phyloP scores from a whole-genome alignment of 2,113 vertebrate genomes.

The Sphyrna mokarran region DNA sequence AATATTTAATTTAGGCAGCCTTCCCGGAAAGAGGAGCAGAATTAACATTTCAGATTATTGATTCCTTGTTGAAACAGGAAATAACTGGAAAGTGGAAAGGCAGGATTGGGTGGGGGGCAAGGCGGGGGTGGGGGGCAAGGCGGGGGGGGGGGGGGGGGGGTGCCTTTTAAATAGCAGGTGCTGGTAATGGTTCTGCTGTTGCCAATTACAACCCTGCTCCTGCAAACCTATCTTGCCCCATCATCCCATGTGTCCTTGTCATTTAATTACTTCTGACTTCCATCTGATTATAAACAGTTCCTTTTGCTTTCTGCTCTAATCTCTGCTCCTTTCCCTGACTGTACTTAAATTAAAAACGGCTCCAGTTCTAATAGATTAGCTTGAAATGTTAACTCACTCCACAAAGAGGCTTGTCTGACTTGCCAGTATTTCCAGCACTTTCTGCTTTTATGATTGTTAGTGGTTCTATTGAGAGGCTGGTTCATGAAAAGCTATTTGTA shows the following conservation, averaged over 20 bases:
- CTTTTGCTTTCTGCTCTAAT: not conserved
- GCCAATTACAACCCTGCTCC: not conserved
- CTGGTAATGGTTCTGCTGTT: not conserved
- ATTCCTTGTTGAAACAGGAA: too few species aligned
- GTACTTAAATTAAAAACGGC: not conserved
- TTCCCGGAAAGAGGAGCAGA: too few species aligned
- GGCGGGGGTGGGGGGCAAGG: too few species aligned
- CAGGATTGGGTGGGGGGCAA: too few species aligned
- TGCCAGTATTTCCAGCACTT: not conserved
- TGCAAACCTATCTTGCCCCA: not conserved
- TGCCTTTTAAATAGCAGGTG: not conserved
- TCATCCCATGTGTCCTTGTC: not conserved
- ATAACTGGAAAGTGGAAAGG: too few species aligned
- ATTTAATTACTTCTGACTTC: not conserved
- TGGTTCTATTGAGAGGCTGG: too few species aligned
- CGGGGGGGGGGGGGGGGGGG: too few species aligned
- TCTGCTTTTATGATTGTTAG: not conserved
- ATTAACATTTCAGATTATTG: too few species aligned
- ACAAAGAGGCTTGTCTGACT: too few species aligned
- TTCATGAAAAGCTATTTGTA: too few species aligned
- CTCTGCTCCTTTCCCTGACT: not conserved
- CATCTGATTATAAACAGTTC: not conserved
- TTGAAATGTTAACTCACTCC: not conserved
- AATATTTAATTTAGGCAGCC: too few species aligned
- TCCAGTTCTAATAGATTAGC: not conserved